phyloP scores from a whole-genome alignment of 2,113 vertebrate genomes.

The Ardeotis arabs region DNA sequence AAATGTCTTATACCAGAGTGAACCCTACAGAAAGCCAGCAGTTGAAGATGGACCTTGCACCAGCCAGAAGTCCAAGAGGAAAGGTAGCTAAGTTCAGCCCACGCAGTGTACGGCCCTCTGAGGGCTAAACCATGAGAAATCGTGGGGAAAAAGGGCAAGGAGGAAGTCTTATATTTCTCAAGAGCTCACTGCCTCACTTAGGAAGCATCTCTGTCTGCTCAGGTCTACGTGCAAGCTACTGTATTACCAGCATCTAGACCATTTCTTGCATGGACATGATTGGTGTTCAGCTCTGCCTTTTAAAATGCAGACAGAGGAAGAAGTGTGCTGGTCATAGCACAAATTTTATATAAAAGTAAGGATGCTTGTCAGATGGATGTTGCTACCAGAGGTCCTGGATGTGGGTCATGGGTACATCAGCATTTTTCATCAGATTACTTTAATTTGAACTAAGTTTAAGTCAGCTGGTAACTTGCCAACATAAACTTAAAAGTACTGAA shows the following conservation, averaged over 20 bases:
- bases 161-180: neutral
- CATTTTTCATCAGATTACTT: neutral
- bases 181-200: neutral
- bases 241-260: neutral
- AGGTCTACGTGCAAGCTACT: neutral
- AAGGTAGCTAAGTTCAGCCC: neutral
- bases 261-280: neutral
- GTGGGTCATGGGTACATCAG: neutral
- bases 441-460: neutral
- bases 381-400: neutral
- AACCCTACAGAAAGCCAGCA: neutral
- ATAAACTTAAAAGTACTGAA: neutral
- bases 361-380: neutral
- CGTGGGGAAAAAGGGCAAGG: fast-evolving
- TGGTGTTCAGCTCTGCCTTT: neutral
- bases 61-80: neutral
- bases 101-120: neutral
- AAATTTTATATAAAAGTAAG: neutral
- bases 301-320: neutral
- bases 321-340: neutral
- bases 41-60: neutral
- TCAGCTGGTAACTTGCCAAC: neutral
- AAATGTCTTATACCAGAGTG: neutral
- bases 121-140: neutral
- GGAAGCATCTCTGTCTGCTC: neutral